Percentiles rank a stretch among this genome's conserved stretches.
These are phyloP conservation scores for Murina feae DNA, from an alignment of 2,113 vertebrate species.

Conservation along the genomic window DNA sequence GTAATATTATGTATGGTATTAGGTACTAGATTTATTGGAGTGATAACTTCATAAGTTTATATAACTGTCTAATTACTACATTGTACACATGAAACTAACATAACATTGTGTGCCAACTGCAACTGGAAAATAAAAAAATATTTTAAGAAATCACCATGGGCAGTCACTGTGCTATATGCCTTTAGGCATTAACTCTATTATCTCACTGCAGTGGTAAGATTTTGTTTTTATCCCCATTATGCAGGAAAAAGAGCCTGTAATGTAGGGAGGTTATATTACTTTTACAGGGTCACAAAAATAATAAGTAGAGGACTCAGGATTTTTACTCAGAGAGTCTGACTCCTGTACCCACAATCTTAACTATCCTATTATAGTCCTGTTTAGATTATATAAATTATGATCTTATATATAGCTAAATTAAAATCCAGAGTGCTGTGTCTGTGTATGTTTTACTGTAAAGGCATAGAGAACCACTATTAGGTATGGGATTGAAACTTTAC, in stretches of 20 bases:
- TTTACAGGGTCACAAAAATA: not conserved
- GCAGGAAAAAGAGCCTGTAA: not conserved
- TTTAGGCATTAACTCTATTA: not conserved
- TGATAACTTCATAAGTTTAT: not conserved
- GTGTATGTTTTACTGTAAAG: not conserved
- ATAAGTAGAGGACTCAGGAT: not conserved
- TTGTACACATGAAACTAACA: not conserved
- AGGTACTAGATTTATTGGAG: not conserved
- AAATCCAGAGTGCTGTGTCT: not conserved
- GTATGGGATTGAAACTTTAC: not conserved
- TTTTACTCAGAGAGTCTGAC: not conserved
- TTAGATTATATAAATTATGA: not conserved
- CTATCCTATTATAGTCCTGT: not conserved
- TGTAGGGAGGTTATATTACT: not conserved
- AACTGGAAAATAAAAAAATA: not conserved
- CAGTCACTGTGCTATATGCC: not conserved
- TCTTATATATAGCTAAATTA: not conserved
- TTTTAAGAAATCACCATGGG: not conserved
- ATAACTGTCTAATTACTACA: not conserved
- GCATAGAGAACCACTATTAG: not conserved
- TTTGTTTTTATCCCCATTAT: not conserved
- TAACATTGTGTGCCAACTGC: not conserved
- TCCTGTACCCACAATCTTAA: not conserved
- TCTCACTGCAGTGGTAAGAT: not conserved
- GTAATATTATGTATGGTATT: not conserved